These are phyloP conservation scores for Xiphophorus hellerii DNA, from an alignment of 2,113 vertebrate genomes.

Conservation along the genomic window DNA sequence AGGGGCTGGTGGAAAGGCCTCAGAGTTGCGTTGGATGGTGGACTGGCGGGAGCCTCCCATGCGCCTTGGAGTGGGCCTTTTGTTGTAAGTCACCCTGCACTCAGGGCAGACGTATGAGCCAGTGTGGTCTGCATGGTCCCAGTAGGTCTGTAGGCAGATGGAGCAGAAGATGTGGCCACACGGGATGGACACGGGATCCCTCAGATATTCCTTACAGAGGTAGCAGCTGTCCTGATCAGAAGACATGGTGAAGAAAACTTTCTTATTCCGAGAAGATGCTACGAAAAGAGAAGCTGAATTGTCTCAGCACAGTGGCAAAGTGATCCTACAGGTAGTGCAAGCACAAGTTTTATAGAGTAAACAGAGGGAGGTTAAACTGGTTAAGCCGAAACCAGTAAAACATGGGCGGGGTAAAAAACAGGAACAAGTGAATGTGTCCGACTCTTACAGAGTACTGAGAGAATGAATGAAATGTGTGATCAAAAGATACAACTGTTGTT, in stretches of 20 bases:
- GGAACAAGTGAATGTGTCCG: conserved; percentile 50
- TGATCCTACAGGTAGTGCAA: conserved; percentile 59
- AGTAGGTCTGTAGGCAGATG: conserved; percentile 83
- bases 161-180: conserved; percentile 81
- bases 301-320: conserved; percentile 66
- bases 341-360: conserved; percentile 77
- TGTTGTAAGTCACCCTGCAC: conserved; percentile 80
- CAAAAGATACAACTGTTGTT: conserved; percentile 15
- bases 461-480: conserved; percentile 69
- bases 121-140: conserved; percentile 80
- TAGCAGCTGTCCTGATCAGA: conserved; percentile 76
- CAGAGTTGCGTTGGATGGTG: conserved; percentile 51
- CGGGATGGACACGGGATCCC: conserved; percentile 81
- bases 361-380: conserved; percentile 82
- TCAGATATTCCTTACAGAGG: conserved; percentile 82
- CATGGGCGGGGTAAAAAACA: conserved; percentile 71
- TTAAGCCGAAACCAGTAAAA: conserved; percentile 84
- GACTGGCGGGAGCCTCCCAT: conserved; percentile 60
- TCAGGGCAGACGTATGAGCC: conserved; percentile 78
- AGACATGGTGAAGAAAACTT: conserved; percentile 64
- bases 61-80: conserved; percentile 78
- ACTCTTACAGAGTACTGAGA: conserved; percentile 36
- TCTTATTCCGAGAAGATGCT: not conserved
- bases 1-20: conserved; percentile 74
- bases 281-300: conserved; percentile 12